These are phyloP conservation scores for Chloropsis hardwickii DNA, from an alignment of 2,113 vertebrate species.

Conservation along the genomic window DNA sequence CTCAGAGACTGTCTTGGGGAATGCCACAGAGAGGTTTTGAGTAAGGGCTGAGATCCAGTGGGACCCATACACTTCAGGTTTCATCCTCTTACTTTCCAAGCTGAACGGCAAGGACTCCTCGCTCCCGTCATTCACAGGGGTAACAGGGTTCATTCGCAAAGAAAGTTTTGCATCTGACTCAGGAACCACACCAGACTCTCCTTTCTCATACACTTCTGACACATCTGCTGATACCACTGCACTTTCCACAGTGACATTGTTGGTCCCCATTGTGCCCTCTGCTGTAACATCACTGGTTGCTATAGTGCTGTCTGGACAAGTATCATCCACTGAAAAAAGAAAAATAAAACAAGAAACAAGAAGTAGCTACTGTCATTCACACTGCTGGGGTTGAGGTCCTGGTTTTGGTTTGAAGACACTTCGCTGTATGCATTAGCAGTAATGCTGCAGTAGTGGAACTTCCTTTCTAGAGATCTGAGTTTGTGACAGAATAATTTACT, in stretches of 20 bases:
- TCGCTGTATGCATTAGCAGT: neutral
- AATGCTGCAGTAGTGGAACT: neutral
- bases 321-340: conserved; percentile 76
- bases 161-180: conserved; percentile 82
- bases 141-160: conserved; percentile 88
- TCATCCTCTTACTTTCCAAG: conserved; percentile 86
- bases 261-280: conserved; percentile 71
- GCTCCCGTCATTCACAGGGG: conserved; percentile 84
- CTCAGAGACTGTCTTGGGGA: neutral
- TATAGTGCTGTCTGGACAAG: conserved; percentile 78
- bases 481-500: neutral
- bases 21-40: neutral
- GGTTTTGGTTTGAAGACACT: neutral
- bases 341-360: conserved; percentile 1
- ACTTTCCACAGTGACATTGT: conserved; percentile 76
- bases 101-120: conserved; percentile 86
- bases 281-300: conserved; percentile 75
- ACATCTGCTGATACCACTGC: conserved; percentile 74
- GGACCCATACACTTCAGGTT: neutral
- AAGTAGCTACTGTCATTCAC: neutral
- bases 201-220: conserved; percentile 69
- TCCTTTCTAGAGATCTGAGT: conserved; percentile 20
- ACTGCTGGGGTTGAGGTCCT: neutral
- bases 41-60: neutral
- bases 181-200: conserved; percentile 18